Evolutionary conservation across 2,797 vertebrate species (phyloP).

Genomic region (Tapera naevia): DNA sequence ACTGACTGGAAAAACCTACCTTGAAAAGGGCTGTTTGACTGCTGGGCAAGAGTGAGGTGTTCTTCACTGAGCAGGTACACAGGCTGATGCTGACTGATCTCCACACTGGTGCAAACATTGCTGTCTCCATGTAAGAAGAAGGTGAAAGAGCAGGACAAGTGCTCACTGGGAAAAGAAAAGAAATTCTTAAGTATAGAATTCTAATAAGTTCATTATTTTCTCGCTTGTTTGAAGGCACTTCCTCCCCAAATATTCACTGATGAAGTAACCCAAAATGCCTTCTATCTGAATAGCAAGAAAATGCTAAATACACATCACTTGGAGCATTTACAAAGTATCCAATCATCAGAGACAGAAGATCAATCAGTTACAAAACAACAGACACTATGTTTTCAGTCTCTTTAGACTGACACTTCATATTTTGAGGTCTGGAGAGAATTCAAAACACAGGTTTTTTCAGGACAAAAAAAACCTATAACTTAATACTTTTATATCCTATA

Average conservation of each 20-base stretch:
- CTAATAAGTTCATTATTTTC: not conserved
- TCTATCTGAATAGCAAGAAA: not conserved
- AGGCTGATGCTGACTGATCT: constrained; percentile 98
- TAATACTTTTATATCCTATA: not conserved
- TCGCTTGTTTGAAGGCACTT: not conserved
- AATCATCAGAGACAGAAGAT: not conserved
- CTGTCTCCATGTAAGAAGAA: constrained; percentile 98
- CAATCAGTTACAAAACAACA: not conserved
- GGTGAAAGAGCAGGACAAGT: constrained; percentile 97
- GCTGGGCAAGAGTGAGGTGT: constrained; percentile 93
- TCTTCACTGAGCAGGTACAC: constrained; percentile 96
- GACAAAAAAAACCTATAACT: not conserved
- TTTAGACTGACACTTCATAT: not conserved
- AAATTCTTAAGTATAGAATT: not conserved
- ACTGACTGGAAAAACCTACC: constrained; percentile 74
- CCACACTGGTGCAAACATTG: constrained; percentile 98
- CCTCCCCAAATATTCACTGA: not conserved
- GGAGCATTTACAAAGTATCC: not conserved
- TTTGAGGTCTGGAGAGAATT: not conserved
- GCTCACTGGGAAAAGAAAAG: constrained; percentile 81
- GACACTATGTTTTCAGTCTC: not conserved
- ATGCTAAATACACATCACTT: not conserved
- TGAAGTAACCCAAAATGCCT: not conserved
- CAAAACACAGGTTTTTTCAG: not conserved
- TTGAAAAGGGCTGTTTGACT: constrained; percentile 95